Evolutionary conservation across 2,888 invertebrate species (phyloP), one percentile per base, ranked within the genome.

Genomic region (Dicycla oo): DNA sequence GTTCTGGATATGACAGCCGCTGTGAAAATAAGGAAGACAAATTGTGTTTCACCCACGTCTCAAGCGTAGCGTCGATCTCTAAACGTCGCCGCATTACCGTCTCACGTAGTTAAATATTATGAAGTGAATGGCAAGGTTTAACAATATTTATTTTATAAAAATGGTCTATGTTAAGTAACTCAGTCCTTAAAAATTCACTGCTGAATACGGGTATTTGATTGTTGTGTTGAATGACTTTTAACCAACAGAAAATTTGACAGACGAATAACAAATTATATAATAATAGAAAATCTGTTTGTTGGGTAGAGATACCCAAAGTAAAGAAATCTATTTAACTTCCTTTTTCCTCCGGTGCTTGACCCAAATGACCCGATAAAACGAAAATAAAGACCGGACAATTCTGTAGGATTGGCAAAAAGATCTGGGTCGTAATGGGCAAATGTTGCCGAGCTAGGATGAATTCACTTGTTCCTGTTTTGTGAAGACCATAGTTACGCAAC

Each of bases 391-490:
- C 34, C 30, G 30, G 20, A 11, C 54, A 63, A 63, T 68, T 63
- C 62, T 56, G 57, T 54, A 54, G 38, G 60, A 60, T 47, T n/a
- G 43, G 47, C 47, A 69, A 73, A 73, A 78, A 75, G 71, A 54
- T 56, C 38, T 23, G 63, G 67, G 61, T 67, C 38, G 6, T 26
- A 49, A 23, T 40, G 23, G n/a, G 45, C 26, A 60, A 73, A 69
- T 47, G n/a, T 54, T 54, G 30, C 20, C 40, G 34, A 8, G 34
- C 15, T 47, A 23, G 56, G 53, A 23, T 53, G 56, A 61, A 72
- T 77, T 72, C 51, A 67, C 56, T 51, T 63, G 54, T 53, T 53
- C 56, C 43, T 56, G 62, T 76, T 75, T 57, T 30, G n/a, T 26
- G 60, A 23, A 23, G 38, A 54, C 47, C n/a, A n/a, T n/a, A 43